Evolutionary conservation across 2,888 invertebrate genomes (phyloP), one percentile per base, ranked within the genome.

Genomic region (Idaea biselata): DNA sequence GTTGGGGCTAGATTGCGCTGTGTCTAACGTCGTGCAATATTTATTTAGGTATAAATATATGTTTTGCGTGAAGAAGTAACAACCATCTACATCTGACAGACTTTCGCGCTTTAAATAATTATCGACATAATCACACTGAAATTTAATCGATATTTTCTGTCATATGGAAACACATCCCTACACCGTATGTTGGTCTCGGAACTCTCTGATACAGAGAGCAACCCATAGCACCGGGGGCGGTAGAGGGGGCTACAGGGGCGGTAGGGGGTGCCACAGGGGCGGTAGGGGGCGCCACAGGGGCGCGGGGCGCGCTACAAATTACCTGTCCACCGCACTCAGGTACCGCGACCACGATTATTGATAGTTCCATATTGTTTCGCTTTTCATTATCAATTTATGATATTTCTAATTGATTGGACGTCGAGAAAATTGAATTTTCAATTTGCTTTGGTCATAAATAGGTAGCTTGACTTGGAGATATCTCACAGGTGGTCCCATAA

Each of bases 251-350:
- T 44, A 60, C 60, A 55, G 62, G 61, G 58, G n/a, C 16, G 55
- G 55, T 60, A 31, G 60, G 60, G 60, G 58, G 67, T 63, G 61
- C 62, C 33, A 60, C 60, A 54, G 62, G 61, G 58, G n/a, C 16
- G 55, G 55, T 60, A 31, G 60, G 60, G 60, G 58, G 67, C 63
- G 60, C 61, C 32, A 60, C 59, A 55, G 62, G 55, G 65, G 63
- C 53, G 61, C 58, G 58, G 58, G 60, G 60, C 64, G 74, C 60
- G 68, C 74, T 70, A 84, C 86, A 87, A 88, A 89, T 88, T 84
- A 83, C 84, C 86, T 88, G 88, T 87, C 89, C 68, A 60, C 65
- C 59, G 59, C 88, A 90, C 78, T 86, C 89, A 94, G 72, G 70
- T 67, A 66, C 44, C 18, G 31, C 65, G 69, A 74, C 72, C 71